Base-by-base conservation (phyloP, 53 echinoderm and acorn worm genomes). In the Stichopus horrens region DNA sequence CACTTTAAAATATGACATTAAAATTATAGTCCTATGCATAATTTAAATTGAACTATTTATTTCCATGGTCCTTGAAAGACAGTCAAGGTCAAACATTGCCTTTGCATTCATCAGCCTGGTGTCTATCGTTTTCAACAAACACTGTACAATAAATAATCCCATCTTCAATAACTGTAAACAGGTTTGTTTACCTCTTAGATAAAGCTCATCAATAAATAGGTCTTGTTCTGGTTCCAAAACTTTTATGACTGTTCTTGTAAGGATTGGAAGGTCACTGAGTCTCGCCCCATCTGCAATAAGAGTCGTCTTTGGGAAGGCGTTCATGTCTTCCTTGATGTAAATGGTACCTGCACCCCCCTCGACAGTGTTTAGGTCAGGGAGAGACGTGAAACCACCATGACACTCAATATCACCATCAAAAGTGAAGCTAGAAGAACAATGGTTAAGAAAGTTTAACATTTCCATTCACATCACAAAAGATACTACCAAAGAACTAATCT, bases 291-390 rank as follows among this genome's bases (percentile, higher is more conserved):
- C 91, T 9, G 93, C 84, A 55, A 91, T 65, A 57, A 93, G 74
- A 54, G 88, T 87, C 7, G 87, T 86, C 57, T 77, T 83, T 73
- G 96, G 89, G 81, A 92, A 90, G n/a, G 89, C 80, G 65, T 77
- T 87, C 60, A 92, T 77, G 53, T 89, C 82, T 51, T 93, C 93
- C 53, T 66, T 85, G 52, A 96, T 86, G 88, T 92, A 96, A 51
- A 88, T 52, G 9, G 96, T 93, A 74, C 96, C 96, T 54, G 96
- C 88, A 73, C 89, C 92, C 4, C 96, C 96, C 4, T 75, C 68
- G 60, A 92, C 57, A 18, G 88, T 88, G 53, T 89, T 86, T 19
- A 84, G 82, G 63, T 90, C 92, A 7, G 76, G 60, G 77, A 88
- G 71, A 21, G 68, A 23, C 52, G 89, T 94, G 5, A 59, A 21